Conservation (phyloP, 2,797 vertebrate species). For the Valencia hispanica region DNA sequence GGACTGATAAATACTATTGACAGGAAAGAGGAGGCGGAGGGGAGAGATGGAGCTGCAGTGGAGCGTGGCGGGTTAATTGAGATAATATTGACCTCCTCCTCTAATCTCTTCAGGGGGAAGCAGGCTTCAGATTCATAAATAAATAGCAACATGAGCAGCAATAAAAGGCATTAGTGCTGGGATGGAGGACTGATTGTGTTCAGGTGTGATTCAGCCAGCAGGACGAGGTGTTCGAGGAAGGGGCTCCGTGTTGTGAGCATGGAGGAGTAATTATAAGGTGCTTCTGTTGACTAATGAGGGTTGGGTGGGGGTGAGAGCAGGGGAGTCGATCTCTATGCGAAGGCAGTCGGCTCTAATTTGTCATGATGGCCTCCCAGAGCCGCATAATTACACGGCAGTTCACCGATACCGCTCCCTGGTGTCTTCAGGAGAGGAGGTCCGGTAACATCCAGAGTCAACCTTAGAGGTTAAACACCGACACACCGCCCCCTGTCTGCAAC, state of each 20-base stretch:
- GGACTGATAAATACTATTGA: constrained; percentile 83
- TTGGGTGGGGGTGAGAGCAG: constrained; percentile 43
- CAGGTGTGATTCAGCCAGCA: too few species aligned
- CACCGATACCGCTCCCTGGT: too few species aligned
- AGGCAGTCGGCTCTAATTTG: constrained; percentile 90
- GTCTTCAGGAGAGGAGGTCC: too few species aligned
- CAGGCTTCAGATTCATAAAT: constrained; percentile 79
- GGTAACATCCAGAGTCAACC: neutral
- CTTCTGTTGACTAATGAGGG: constrained; percentile 94
- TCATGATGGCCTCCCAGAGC: constrained; percentile 80
- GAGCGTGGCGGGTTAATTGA: constrained; percentile 86
- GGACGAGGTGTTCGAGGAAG: neutral
- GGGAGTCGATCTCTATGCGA: constrained; percentile 89
- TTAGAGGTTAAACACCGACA: neutral
- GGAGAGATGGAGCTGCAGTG: constrained; percentile 43
- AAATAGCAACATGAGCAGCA: constrained; percentile 82
- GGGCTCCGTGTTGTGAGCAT: constrained; percentile 19
- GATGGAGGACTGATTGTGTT: constrained; percentile 52
- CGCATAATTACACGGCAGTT: constrained; percentile 76
- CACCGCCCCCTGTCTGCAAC: constrained; percentile 43
- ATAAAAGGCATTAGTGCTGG: constrained; percentile 86
- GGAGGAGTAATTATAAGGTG: constrained; percentile 93
- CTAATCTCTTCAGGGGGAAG: constrained; percentile 75
- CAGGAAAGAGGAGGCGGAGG: constrained; percentile 63
- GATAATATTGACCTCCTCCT: constrained; percentile 86